Evolutionary conservation across 1,140 invertebrate species (phyloP), one percentile per base, ranked within the genome.

Genomic region (Contarinia nasturtii): DNA sequence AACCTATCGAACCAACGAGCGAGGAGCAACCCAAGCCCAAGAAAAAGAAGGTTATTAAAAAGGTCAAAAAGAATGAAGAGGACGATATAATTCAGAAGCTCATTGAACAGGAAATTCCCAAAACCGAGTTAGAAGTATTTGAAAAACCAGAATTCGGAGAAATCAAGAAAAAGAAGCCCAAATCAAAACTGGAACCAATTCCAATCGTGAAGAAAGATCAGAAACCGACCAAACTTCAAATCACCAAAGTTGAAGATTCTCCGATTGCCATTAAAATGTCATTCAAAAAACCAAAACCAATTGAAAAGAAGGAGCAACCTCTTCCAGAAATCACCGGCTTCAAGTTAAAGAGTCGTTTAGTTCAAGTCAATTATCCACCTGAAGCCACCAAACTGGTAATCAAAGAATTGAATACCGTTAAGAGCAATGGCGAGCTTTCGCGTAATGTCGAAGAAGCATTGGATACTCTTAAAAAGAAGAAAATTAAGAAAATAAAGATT

Each of bases 371-470:
- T 41, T 27, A 27, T 27, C 61, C 60, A 1, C 60, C 59, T 15
- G 54, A 51, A 17, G 47, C 46, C 0, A 22, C 55, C 14, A 46
- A 54, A 44, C 55, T 57, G 2, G 53, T 51, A 44, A 43, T 60
- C 2, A 56, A 52, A 0, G 46, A 58, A 8, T 57, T 63, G 8
- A 54, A 55, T 2, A 51, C 62, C 17, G 42, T 45, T 2, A 56
- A 55, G 36, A 53, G 53, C 2, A 55, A 52, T 46, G 61, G 61
- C n/a, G 61, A 64, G 17, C 44, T 61, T 1, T 58, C 61, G 0
- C 56, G 58, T 12, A 63, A 60, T 45, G 60, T 65, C 33, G 57
- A 64, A 43, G 57, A 66, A 45, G 61, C 60, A 2, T 55, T 63
- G 53, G 52, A 60, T 38, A 22, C 52, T 4, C 53, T 59, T 0